Evolutionary conservation across 92 coral and sea anemone genomes (phyloP).

Genomic region (Porites lobata): DNA sequence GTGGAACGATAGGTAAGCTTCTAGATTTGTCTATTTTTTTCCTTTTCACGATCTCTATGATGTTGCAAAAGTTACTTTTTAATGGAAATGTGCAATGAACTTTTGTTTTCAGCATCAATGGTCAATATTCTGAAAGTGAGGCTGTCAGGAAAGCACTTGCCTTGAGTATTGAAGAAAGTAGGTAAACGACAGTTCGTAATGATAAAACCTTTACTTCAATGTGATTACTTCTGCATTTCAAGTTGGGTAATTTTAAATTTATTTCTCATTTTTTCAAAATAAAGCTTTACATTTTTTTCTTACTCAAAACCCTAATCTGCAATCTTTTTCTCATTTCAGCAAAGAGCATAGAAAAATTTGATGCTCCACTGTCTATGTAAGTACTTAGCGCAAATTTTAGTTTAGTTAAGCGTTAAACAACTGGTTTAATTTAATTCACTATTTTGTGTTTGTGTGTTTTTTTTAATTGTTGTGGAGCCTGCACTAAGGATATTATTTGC

Average conservation of each 20-base stretch:
- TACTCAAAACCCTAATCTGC: neutral
- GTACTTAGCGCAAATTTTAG: conserved; percentile 6
- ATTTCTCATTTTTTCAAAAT: too few species aligned
- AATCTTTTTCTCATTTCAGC: neutral
- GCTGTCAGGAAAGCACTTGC: conserved; percentile 19
- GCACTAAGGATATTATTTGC: neutral
- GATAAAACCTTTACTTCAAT: neutral
- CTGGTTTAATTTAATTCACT: neutral
- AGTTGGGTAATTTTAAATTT: too few species aligned
- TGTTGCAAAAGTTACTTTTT: conserved; percentile 11
- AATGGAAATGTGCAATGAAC: conserved; percentile 5
- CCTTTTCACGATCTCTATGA: conserved; percentile 3
- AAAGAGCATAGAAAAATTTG: neutral
- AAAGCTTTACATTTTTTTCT: neutral
- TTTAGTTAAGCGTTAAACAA: neutral
- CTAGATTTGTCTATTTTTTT: neutral
- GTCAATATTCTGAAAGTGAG: conserved; percentile 15
- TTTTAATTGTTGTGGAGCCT: too few species aligned
- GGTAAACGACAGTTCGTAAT: conserved; percentile 13
- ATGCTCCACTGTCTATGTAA: conserved; percentile 7
- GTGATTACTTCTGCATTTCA: neutral
- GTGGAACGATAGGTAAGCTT: conserved; percentile 11
- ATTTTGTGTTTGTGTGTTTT: too few species aligned
- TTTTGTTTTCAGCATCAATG: conserved; percentile 13
- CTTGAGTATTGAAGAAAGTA: conserved; percentile 14